Percentiles rank a stretch among this genome's conserved stretches.
phyloP scores from a whole-genome alignment of 2,888 invertebrate species.

The Caenorhabditis angaria region DNA sequence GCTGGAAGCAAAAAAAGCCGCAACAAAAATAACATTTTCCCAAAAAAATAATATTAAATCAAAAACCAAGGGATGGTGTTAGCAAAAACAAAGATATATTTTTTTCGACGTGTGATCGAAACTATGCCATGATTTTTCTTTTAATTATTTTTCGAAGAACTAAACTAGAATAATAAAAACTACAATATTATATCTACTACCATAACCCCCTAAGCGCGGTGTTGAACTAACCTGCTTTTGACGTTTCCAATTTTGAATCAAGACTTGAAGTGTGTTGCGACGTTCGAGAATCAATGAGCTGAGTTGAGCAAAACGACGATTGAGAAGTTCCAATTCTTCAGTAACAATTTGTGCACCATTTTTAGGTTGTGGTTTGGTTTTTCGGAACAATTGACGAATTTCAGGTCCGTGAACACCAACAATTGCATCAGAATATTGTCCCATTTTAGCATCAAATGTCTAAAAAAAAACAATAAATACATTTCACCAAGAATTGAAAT shows the following conservation, averaged over 20 bases:
- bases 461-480: constrained; percentile 73
- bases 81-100: not conserved
- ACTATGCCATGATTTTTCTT: not conserved
- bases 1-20: not conserved
- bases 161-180: not conserved
- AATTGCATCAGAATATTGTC: constrained; percentile 84
- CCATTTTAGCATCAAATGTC: constrained; percentile 87
- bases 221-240: constrained; percentile 71
- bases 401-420: constrained; percentile 72
- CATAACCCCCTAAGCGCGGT: not conserved
- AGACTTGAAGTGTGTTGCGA: constrained; percentile 69
- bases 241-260: constrained; percentile 72
- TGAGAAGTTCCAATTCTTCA: constrained; percentile 71
- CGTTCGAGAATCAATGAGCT: constrained; percentile 71
- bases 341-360: constrained; percentile 70
- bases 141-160: not conserved
- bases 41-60: not conserved
- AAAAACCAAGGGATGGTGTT: constrained; percentile 3
- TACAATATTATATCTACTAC: not conserved
- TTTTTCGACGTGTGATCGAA: not conserved
- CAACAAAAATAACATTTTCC: not conserved
- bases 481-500: constrained; percentile 12
- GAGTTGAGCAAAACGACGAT: constrained; percentile 72
- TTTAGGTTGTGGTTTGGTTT: constrained; percentile 68
- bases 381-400: constrained; percentile 59